Conservation (phyloP, 2,113 vertebrate species). For the Proterorhinus semilunaris region DNA sequence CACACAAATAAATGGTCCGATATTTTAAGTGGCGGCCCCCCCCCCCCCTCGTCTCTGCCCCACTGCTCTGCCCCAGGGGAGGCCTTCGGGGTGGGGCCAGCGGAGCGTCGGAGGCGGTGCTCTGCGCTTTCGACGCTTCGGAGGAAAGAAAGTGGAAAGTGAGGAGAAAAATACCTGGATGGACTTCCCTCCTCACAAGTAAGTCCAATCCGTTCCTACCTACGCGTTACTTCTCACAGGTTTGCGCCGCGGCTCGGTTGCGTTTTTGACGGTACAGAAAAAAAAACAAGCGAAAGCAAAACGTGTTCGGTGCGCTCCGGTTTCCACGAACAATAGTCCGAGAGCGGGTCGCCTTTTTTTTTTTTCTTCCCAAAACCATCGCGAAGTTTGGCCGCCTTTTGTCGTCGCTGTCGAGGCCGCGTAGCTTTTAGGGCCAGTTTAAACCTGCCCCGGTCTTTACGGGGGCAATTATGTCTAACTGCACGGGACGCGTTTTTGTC, state of each 20-base stretch:
- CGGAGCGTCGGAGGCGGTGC: constrained; percentile 52
- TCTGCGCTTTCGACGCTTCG: constrained; percentile 47
- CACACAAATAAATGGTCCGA: no score
- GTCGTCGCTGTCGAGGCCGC: constrained; percentile 51
- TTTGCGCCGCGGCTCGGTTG: neutral
- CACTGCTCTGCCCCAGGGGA: neutral
- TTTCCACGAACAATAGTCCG: constrained; percentile 69
- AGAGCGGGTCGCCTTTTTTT: constrained; percentile 47
- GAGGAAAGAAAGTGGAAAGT: constrained; percentile 74
- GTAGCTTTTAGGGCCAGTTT: constrained; percentile 19
- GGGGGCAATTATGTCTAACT: neutral
- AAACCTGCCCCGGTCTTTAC: neutral
- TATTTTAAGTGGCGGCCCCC: neutral
- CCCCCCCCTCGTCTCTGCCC: neutral
- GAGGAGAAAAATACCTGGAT: constrained; percentile 71
- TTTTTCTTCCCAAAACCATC: constrained; percentile 33
- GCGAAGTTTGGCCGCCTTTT: constrained; percentile 59
- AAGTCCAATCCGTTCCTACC: constrained; percentile 38
- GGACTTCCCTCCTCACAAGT: constrained; percentile 61
- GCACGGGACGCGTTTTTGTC: constrained; percentile 24
- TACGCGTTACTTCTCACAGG: neutral
- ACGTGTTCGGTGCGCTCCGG: constrained; percentile 41
- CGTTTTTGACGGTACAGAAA: constrained; percentile 1
- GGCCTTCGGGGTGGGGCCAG: constrained; percentile 32
- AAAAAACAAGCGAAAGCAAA: neutral